A percentile compares a stretch with the other conserved stretches of the same genome.
Evolutionary conservation across 2,113 vertebrate species (phyloP).

Genomic region (Lates calcarifer): DNA sequence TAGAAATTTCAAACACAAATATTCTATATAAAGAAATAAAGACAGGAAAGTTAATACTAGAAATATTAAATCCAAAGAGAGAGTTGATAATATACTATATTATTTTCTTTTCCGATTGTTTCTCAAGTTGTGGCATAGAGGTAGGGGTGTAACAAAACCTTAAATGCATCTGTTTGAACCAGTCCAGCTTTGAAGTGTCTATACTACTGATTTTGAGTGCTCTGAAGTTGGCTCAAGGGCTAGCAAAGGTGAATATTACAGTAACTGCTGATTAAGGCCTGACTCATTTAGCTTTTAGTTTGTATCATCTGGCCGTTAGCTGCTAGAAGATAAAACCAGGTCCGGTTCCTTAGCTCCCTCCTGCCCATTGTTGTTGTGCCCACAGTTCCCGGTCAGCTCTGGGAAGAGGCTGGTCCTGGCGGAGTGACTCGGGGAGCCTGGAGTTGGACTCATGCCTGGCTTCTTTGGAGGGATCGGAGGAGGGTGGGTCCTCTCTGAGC

Average conservation of each 20-base stretch:
- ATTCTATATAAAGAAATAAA: constrained; percentile 35
- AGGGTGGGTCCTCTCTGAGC: constrained; percentile 90
- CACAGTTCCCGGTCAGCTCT: constrained; percentile 88
- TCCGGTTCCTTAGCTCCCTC: constrained; percentile 92
- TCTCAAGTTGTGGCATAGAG: constrained; percentile 25
- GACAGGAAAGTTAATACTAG: constrained; percentile 26
- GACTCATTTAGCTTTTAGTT: background rate
- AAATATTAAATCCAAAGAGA: constrained; percentile 30
- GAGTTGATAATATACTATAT: constrained; percentile 45
- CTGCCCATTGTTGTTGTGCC: constrained; percentile 82
- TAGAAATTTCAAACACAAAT: constrained; percentile 40
- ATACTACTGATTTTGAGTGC: constrained; percentile 11
- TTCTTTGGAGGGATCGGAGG: constrained; percentile 94
- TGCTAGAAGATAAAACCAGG: constrained; percentile 89
- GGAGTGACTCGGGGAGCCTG: constrained; percentile 84
- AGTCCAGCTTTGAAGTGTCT: constrained; percentile 20
- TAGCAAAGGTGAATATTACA: constrained; percentile 5
- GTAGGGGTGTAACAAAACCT: constrained; percentile 27
- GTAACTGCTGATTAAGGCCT: constrained; percentile 12
- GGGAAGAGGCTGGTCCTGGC: constrained; percentile 83
- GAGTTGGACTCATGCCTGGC: constrained; percentile 89
- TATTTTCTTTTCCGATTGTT: constrained; percentile 25
- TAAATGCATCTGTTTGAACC: constrained; percentile 25
- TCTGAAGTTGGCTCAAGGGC: background rate
- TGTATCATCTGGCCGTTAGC: constrained; percentile 43